Evolutionary conservation across 2,797 vertebrate species (phyloP), one percentile per base, ranked within the genome.

Genomic region (Peromyscus melanophrys): DNA sequence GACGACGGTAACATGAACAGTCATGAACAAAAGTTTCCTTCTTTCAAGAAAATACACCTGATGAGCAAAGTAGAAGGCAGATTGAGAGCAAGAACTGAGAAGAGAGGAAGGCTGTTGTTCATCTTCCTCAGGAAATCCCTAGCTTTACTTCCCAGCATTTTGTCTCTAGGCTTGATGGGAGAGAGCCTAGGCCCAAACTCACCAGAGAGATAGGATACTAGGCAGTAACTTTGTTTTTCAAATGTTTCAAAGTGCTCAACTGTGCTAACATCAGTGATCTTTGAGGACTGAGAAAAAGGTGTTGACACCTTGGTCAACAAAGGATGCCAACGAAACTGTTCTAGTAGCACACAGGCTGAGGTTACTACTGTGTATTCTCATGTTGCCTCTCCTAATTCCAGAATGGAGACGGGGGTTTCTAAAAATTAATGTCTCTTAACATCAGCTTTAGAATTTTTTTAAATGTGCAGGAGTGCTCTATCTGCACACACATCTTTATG

Each of bases 241-340:
- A 81, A 95, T 61, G 23, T 89, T 90, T 16, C 19, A 71, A 83
- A 57, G 17, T 9, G 63, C 29, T 92, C 80, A 95, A 40, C 31
- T 81, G 73, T 65, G 16, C 21, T 59, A 23, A 88, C 84, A 16
- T 92, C 31, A 96, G 29, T 59, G 19, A 92, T 84, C 49, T 94
- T 59, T 96, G 80, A 92, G 59, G 65, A 96, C 12, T 46, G 21
- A 92, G 61, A 89, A 90, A 93, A 69, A 86, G 25, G 37, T 37
- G 29, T 52, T 21, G n/a, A 75, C 0, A n/a, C 2, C 17, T 27
- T 92, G 34, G 85, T 63, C 77, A 95, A 84, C 77, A 95, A 84
- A 31, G 25, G 80, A 80, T n/a, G 27, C 29, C 65, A 89, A 69
- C 34, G 34, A 76, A 71, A 49, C 31, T 76, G 9, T 21, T 78